Percentiles rank a stretch among this genome's conserved stretches.
Evolutionary conservation across 1,140 invertebrate genomes (phyloP).

Genomic region (Coenobita brevimanus): DNA sequence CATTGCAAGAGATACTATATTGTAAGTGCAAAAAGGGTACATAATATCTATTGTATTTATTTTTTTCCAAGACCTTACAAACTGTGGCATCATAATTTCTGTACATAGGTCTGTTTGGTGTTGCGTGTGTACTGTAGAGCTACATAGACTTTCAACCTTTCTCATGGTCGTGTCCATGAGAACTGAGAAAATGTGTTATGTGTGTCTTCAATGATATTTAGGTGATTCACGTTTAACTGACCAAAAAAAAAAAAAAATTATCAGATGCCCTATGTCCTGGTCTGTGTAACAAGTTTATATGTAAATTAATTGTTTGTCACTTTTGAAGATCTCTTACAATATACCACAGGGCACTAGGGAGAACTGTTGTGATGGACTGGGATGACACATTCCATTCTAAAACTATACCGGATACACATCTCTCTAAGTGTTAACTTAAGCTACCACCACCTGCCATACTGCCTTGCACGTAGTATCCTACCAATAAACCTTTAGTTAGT

Average conservation of each 20-base stretch:
- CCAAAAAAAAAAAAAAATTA: too few relatives aligned
- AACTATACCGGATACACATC: too few relatives aligned
- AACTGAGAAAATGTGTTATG: conserved; percentile 23
- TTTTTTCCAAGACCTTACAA: conserved; percentile 15
- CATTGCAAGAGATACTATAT: neutral
- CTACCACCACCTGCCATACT: too few relatives aligned
- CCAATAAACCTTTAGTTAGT: too few relatives aligned
- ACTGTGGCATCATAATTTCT: conserved; percentile 31
- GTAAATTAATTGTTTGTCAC: conserved; percentile 34
- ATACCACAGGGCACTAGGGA: conserved; percentile 20
- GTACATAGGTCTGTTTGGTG: conserved; percentile 55
- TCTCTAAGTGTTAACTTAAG: too few relatives aligned
- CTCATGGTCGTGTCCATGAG: conserved; percentile 33
- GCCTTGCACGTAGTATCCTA: too few relatives aligned
- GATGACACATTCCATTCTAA: neutral
- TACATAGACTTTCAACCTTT: conserved; percentile 39
- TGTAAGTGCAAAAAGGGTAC: neutral
- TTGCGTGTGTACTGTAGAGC: conserved; percentile 38
- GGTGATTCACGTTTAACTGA: conserved; percentile 29
- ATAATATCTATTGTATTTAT: conserved; percentile 39
- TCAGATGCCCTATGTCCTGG: conserved; percentile 39
- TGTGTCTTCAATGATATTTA: conserved; percentile 37
- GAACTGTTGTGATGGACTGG: neutral
- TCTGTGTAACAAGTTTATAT: conserved; percentile 46
- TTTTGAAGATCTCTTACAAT: conserved; percentile 35